Conservation (phyloP, 2,797 vertebrate genomes). For the Eidolon dupreanum region DNA sequence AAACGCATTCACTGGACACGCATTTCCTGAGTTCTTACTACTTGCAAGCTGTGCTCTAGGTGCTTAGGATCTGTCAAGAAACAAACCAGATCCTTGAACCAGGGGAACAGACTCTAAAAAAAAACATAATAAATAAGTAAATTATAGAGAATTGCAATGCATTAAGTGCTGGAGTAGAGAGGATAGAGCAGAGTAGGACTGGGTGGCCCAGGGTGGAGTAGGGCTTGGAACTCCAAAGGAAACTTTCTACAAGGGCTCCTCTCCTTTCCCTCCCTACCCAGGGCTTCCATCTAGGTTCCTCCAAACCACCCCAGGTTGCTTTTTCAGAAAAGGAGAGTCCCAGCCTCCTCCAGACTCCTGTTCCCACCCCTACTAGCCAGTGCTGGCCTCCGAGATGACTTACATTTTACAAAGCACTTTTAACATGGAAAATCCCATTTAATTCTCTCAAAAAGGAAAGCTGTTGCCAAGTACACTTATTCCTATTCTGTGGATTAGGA, state of each 20-base stretch:
- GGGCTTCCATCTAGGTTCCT: not conserved
- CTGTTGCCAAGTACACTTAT: not conserved
- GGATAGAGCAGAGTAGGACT: not conserved
- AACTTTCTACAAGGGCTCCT: not conserved
- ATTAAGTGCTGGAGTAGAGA: not conserved
- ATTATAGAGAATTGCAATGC: not conserved
- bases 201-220: not conserved
- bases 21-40: not conserved
- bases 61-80: not conserved
- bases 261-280: not conserved
- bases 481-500: not conserved
- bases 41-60: not conserved
- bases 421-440: not conserved
- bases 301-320: not conserved
- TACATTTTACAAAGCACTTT: not conserved
- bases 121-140: not conserved
- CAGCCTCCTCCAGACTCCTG: not conserved
- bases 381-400: not conserved
- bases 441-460: not conserved
- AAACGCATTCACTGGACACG: not conserved
- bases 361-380: not conserved
- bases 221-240: not conserved
- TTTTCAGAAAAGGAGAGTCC: not conserved
- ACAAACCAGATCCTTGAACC: not conserved
- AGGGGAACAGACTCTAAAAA: not conserved